phyloP scores from a whole-genome alignment of 2,113 vertebrate genomes.

The Fulmarus glacialis region DNA sequence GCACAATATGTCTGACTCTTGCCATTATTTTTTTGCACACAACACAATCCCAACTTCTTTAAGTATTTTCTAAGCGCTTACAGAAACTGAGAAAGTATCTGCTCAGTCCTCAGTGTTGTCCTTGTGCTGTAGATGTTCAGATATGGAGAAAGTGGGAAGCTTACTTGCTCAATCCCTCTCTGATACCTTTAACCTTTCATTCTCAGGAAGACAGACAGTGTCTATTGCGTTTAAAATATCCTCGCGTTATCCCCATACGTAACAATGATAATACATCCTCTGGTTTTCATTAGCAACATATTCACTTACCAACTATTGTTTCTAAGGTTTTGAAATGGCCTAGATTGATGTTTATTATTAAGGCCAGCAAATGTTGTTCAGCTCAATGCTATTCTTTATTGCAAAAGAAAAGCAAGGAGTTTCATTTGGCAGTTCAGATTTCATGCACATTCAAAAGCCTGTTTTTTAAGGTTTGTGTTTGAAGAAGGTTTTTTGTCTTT shows the following conservation, averaged over 20 bases:
- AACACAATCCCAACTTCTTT: not conserved
- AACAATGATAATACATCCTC: not conserved
- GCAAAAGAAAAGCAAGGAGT: not conserved
- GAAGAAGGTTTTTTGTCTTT: not conserved
- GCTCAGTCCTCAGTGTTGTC: not conserved
- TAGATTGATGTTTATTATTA: not conserved
- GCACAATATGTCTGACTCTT: not conserved
- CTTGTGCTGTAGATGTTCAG: not conserved
- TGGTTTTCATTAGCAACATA: not conserved
- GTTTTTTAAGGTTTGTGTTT: not conserved
- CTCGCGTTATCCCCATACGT: not conserved
- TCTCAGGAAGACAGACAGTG: not conserved
- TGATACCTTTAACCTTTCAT: not conserved
- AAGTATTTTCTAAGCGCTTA: not conserved
- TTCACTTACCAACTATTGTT: not conserved
- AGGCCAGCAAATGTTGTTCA: not conserved
- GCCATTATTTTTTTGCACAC: not conserved
- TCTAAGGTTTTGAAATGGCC: not conserved
- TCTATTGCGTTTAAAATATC: not conserved
- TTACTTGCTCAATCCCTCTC: not conserved
- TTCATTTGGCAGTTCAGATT: not conserved
- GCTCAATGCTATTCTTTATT: not conserved
- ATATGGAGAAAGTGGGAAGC: not conserved
- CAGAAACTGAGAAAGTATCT: not conserved
- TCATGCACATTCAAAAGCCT: not conserved